Evolutionary conservation across 2,888 invertebrate genomes (phyloP), one percentile per base, ranked within the genome.

Genomic region (Chydorus sphaericus): DNA sequence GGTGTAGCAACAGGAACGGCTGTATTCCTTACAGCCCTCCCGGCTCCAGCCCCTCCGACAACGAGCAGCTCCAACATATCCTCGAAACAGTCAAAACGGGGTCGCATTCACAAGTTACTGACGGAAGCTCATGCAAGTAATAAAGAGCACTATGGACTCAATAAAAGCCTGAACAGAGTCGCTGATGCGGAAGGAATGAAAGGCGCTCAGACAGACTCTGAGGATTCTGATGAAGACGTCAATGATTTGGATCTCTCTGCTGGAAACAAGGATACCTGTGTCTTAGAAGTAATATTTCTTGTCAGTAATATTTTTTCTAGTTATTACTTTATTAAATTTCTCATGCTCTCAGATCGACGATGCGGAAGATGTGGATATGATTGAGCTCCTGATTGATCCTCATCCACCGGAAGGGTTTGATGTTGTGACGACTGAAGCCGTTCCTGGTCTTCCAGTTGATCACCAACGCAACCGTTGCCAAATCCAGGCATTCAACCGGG

Each of bases 1-100:
- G 87, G 88, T 6, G 78, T 92, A 59, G 94, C 91, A 0, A 85
- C 86, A 4, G 91, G 89, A 1, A 90, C 91, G 0, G 94, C 88
- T 0, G 77, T 86, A 8, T 84, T 81, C 63, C 70, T 93, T 1
- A 74, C 80, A 0, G 82, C 90, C 0, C 68, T 94, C 38, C 91
- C 91, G 2, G 74, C 83, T 8, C 85, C 86, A 1, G 74, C 78
- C 14, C 73, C 82, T 20, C 87, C 87, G 0, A 79, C 81, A 68
- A 77, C 88, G 54, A 77, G 80, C 2, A 77, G 80, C 1, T 79
- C 80, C 16, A 78, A 79, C 63, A 73, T 78, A 2, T 78, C 78
- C 71, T 78, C 78, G 50, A 79, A 81, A 61, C 75, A 77, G 52
- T 77, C 78, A 57, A 78, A 79, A 65, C 69, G 83, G 37, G 72